Conservation (phyloP, 2,888 invertebrate species). For the Lomographa bimaculata region DNA sequence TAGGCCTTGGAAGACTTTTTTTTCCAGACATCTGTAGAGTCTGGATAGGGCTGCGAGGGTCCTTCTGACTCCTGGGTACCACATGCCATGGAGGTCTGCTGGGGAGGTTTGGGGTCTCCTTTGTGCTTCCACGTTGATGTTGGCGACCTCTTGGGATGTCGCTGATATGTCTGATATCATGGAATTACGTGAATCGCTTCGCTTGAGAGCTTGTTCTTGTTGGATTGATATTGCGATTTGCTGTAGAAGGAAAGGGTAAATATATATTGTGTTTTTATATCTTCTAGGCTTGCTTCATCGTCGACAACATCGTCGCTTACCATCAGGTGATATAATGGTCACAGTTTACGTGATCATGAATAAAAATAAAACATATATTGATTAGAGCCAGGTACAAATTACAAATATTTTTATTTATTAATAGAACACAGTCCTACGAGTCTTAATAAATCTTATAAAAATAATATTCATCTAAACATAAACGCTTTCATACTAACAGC, state of each 20-base stretch:
- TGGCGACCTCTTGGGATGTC: slow-evolving; percentile 89
- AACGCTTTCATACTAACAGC: too few species aligned
- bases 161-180: slow-evolving; percentile 86
- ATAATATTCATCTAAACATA: too few species aligned
- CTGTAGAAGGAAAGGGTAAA: slow-evolving; percentile 60
- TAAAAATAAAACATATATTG: too few species aligned
- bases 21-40: slow-evolving; percentile 92
- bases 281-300: too few species aligned
- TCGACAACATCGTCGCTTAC: too few species aligned
- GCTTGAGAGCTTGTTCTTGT: slow-evolving; percentile 82
- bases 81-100: slow-evolving; percentile 99
- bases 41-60: slow-evolving; percentile 97
- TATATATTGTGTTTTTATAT: too few species aligned
- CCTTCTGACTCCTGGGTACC: slow-evolving; percentile 98
- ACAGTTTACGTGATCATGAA: too few species aligned
- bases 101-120: slow-evolving; percentile 86
- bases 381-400: too few species aligned
- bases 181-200: slow-evolving; percentile 88
- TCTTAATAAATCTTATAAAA: too few species aligned
- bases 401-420: too few species aligned
- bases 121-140: slow-evolving; percentile 77
- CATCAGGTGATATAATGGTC: too few species aligned
- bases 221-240: slow-evolving; percentile 86
- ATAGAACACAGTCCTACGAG: too few species aligned
- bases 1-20: slow-evolving; percentile 97